Evolutionary conservation across 1,140 invertebrate genomes (phyloP).

Genomic region (Hydropsyche tenuis): DNA sequence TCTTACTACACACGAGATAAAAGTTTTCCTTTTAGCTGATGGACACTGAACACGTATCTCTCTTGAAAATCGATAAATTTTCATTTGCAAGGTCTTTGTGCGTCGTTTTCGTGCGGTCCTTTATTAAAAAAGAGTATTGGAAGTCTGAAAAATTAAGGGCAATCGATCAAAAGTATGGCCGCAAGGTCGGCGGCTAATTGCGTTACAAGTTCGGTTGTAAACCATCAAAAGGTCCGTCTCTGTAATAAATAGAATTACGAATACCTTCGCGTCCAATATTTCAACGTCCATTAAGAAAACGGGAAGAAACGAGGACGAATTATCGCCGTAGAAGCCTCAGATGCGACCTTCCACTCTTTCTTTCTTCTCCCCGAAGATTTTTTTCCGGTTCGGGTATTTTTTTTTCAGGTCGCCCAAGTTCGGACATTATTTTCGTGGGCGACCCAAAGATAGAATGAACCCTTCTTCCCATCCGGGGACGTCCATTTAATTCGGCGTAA

Average conservation of each 20-base stretch:
- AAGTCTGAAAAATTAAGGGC: neutral
- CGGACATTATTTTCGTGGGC: neutral
- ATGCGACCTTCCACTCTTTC: neutral
- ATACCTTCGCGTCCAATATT: constrained; percentile 26
- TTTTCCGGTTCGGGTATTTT: neutral
- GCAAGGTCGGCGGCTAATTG: constrained; percentile 3
- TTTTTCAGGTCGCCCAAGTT: neutral
- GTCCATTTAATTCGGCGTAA: neutral
- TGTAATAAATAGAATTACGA: constrained; percentile 24
- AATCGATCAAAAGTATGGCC: constrained; percentile 17
- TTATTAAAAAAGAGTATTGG: neutral
- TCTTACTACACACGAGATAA: no score
- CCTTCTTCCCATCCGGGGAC: neutral
- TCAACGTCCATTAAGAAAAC: constrained; percentile 20
- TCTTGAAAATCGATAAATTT: no score
- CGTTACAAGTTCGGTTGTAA: constrained; percentile 20
- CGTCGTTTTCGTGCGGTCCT: neutral
- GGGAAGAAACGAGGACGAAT: constrained; percentile 3
- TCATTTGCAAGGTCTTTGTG: no score
- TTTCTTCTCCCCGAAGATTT: neutral
- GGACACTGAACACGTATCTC: no score
- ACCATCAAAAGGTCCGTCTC: constrained; percentile 25
- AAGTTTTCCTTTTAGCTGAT: no score
- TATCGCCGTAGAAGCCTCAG: neutral
- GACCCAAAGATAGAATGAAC: neutral